Evolutionary conservation across 2,113 vertebrate species (phyloP), one percentile per base, ranked within the genome.

Genomic region (Tapirus terrestris): DNA sequence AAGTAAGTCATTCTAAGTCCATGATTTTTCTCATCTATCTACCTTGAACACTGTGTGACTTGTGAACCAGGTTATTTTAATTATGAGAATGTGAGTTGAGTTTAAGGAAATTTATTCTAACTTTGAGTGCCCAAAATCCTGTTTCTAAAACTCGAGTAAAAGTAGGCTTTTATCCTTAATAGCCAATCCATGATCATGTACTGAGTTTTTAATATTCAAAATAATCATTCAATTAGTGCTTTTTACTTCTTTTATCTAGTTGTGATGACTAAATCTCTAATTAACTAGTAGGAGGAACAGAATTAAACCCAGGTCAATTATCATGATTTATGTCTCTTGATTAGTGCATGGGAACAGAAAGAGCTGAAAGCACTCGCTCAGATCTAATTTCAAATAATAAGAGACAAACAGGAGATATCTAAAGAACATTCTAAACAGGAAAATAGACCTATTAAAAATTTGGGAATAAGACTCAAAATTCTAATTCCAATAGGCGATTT

Each of bases 381-480:
- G 33, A 90, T 82, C 88, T 96, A 53, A 96, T 88, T 84, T 94
- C 87, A 87, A 92, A 92, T 89, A 96, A 84, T 79, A 93, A 80
- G 31, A 88, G 60, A 56, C 92, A 96, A 96, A 75, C 1, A 77
- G 94, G 17, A 94, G 51, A 81, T 88, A 95, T 88, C 33, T 58
- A 94, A 93, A 2, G 10, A 48, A 48, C n/a, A 81, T 72, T 96
- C 89, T 63, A 63, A 96, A 93, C 29, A 91, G 58, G 89, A 96
- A 97, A 93, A 92, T 12, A 88, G 73, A 88, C 65, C 51, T 73
- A 88, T 91, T 96, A 96, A 94, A 79, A 93, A 68, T 80, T 61
- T 84, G 93, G 86, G 43, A 63, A 56, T 70, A 91, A 86, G 65
- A 76, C 27, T 92, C 77, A 83, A 92, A 94, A 79, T 60, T 94